Base-by-base conservation (phyloP, 2,888 invertebrate genomes). In the Drosophila multiciliata region DNA sequence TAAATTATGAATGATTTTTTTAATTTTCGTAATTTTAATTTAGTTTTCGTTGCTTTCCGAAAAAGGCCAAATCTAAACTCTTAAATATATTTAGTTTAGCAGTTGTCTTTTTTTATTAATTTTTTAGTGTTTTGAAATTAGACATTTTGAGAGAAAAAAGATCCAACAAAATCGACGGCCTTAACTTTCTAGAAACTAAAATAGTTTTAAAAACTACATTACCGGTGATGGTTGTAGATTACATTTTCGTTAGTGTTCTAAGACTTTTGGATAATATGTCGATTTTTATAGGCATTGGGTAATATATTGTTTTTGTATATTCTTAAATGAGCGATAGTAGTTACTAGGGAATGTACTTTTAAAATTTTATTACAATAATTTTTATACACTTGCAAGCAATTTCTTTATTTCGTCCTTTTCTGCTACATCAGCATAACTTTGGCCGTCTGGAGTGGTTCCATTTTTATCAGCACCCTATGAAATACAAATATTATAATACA, bases 361-460 rank as follows among this genome's bases (percentile, higher is more conserved):
- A 42, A 45, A 6, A 64, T n/a, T 78, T 65, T 66, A 62, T 65
- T 80, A 40, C 17, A 75, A 9, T 62, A 52, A 38, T 55, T 45
- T 60, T 67, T 66, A 79, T 70, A 57, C 66, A 78, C 74, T 80
- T 57, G 66, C 66, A 54, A 96, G 93, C 75, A 98, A 94, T 90
- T 95, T 95, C 93, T 97, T 97, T 89, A 98, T 98, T 94, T 98
- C 98, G 80, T 96, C 96, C 91, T 96, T 97, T 92, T 98, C 98
- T 38, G 98, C 98, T 67, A 97, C 97, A 90, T 98, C 97, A 72
- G 97, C 92, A 93, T 98, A 98, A 82, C 95, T 95, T 75, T 95
- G 96, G 15, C 98, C 98, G 93, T 98, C 97, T 62, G 98, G 98
- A 61, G 98, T 96, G 83, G 95, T 95, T 8, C 97, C 98, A 91